Evolutionary conservation across 2,113 vertebrate species (phyloP).

Genomic region (Hypanus sabinus): DNA sequence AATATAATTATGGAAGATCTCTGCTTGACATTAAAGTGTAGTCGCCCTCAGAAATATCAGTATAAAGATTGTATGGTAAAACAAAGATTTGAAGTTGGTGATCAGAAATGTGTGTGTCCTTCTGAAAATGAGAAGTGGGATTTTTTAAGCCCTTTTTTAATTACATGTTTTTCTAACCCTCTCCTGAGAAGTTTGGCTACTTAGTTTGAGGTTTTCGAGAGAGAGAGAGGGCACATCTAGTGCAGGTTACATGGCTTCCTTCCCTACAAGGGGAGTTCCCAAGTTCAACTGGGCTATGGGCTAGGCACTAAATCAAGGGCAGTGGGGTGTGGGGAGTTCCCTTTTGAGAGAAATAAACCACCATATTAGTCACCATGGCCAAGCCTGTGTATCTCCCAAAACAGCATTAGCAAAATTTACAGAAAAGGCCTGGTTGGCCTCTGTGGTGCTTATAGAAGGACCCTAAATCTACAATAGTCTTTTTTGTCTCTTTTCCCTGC

Average conservation of each 20-base stretch:
- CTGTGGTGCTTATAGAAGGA: neutral
- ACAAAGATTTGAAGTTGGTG: neutral
- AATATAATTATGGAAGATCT: neutral
- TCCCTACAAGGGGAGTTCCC: neutral
- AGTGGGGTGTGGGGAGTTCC: neutral
- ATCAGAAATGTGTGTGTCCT: neutral
- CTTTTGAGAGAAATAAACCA: neutral
- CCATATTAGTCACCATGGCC: neutral
- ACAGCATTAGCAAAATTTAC: neutral
- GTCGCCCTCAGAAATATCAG: neutral
- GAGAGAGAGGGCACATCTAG: neutral
- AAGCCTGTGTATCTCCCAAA: neutral
- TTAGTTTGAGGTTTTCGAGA: neutral
- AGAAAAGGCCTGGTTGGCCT: neutral
- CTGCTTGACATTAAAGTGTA: neutral
- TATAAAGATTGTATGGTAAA: neutral
- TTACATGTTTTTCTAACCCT: neutral
- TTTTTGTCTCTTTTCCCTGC: neutral
- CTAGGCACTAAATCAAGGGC: neutral
- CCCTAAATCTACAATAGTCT: neutral
- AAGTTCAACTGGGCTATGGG: neutral
- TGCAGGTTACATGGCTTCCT: neutral
- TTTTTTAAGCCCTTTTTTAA: neutral
- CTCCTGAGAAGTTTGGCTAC: neutral
- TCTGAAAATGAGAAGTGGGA: neutral